Evolutionary conservation across 64 coral and sea anemone genomes (phyloP), one percentile per base, ranked within the genome.

Genomic region (Montipora capricornis): DNA sequence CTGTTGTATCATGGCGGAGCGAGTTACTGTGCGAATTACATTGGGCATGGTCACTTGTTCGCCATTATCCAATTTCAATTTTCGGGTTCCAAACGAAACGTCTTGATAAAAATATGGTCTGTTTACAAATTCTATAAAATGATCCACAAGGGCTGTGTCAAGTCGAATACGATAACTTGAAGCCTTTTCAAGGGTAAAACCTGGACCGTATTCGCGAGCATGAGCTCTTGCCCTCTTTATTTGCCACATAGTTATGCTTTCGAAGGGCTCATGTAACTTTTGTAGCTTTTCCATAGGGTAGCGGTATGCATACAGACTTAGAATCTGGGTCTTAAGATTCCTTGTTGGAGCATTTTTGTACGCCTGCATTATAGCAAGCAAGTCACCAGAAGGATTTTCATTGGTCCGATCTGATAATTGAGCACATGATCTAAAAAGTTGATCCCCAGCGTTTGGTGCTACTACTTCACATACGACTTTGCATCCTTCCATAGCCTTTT

Each of bases 51-150:
- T 67, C 11, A 95, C 49, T 12, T 68, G 29, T 69, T 95, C 71
- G 6, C 93, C 93, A 49, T 26, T 26, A 26, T 26, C 26, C 26
- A 26, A 26, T 26, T 26, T 26, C 26, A 26, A 26, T 26, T 26
- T 69, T 64, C 93, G 19, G 15, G 51, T 95, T 44, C 86, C 93
- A 69, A 78, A 95, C 8, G 80, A 77, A 20, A 94, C 92, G 83
- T 94, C 92, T 69, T 94, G 92, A 67, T 93, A 87, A 48, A 84
- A 87, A 49, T 90, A 90, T 7, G 86, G 92, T 13, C 87, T 68
- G 20, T 94, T 94, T 19, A 75, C 68, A 82, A 83, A 94, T 14
- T 94, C 92, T 5, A 94, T 24, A 68, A 94, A 94, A 75, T 94
- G 78, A 15, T 94, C 92, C 17, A 94, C 59, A 8, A 82, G 73